Conservation (phyloP, 2,888 invertebrate species). For the Zaprionus bogoriensis region DNA sequence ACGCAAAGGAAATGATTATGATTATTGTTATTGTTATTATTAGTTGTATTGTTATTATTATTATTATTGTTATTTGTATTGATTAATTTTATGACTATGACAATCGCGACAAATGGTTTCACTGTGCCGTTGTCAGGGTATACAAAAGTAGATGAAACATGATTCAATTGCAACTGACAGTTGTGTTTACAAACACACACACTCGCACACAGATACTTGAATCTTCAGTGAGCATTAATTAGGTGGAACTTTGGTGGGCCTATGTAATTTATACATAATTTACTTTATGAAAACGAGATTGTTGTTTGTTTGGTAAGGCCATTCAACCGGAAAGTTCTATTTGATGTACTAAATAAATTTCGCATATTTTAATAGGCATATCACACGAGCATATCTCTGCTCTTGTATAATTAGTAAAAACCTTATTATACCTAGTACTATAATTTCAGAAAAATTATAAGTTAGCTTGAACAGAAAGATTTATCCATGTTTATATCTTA, state of each 20-base stretch:
- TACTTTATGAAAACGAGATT: neutral
- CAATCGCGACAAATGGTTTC: too few species aligned
- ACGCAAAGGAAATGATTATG: too few species aligned
- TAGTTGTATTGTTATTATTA: too few species aligned
- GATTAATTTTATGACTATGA: too few species aligned
- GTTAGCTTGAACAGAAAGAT: too few species aligned
- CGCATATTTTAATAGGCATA: neutral
- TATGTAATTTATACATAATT: neutral
- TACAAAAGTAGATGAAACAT: too few species aligned
- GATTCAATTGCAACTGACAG: neutral
- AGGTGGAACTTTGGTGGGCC: neutral
- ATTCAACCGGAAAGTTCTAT: neutral
- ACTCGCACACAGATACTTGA: too few species aligned
- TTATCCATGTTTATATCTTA: too few species aligned
- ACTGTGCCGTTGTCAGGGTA: too few species aligned
- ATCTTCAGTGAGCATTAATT: neutral
- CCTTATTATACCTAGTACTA: neutral
- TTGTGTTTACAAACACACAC: neutral
- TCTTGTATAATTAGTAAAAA: neutral
- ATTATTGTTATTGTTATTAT: too few species aligned
- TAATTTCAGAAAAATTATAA: neutral
- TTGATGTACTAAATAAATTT: neutral
- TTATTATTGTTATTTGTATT: too few species aligned
- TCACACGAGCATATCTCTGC: too few species aligned
- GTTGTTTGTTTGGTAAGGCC: neutral